These are phyloP conservation scores for Papilio aristodemus DNA, from an alignment of 1,140 invertebrate species.

Conservation along the genomic window DNA sequence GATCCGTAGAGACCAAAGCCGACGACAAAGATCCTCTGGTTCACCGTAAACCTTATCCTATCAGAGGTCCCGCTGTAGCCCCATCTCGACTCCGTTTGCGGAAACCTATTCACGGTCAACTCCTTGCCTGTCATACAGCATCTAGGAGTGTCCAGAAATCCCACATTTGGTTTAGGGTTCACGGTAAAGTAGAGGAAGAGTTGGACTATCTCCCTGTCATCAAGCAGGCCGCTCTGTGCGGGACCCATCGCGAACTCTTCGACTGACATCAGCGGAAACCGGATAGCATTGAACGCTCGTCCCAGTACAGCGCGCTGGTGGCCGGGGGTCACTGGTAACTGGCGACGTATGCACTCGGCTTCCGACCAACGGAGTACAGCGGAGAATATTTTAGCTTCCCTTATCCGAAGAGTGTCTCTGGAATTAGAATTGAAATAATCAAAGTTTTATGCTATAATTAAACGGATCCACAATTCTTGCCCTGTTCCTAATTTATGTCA, in stretches of 20 bases:
- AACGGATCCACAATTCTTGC: too few relatives aligned
- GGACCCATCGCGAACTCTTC: conserved; percentile 92
- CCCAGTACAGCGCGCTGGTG: conserved; percentile 87
- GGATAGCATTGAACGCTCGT: conserved; percentile 85
- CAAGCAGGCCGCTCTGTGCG: conserved; percentile 88
- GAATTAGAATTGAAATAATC: conserved; percentile 36
- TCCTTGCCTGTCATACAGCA: conserved; percentile 93
- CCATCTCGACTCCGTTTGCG: conserved; percentile 91
- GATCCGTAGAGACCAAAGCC: conserved; percentile 95
- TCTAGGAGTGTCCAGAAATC: conserved; percentile 87
- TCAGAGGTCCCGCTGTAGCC: conserved; percentile 94
- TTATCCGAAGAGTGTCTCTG: conserved; percentile 90
- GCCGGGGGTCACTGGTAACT: conserved; percentile 84
- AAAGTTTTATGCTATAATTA: background rate
- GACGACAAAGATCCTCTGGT: conserved; percentile 91
- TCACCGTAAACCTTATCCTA: conserved; percentile 91
- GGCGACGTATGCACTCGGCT: conserved; percentile 87
- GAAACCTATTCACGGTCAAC: conserved; percentile 89
- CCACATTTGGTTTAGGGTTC: conserved; percentile 86
- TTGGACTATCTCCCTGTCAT: conserved; percentile 87
- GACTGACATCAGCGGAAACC: conserved; percentile 93
- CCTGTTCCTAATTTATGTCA: too few relatives aligned
- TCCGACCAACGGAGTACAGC: conserved; percentile 89
- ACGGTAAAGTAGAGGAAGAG: conserved; percentile 92
- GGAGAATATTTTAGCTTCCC: conserved; percentile 91